A percentile compares a stretch with the other conserved stretches of the same genome.
Evolutionary conservation across 2,888 invertebrate genomes (phyloP).

Genomic region (Cantharis rustica): DNA sequence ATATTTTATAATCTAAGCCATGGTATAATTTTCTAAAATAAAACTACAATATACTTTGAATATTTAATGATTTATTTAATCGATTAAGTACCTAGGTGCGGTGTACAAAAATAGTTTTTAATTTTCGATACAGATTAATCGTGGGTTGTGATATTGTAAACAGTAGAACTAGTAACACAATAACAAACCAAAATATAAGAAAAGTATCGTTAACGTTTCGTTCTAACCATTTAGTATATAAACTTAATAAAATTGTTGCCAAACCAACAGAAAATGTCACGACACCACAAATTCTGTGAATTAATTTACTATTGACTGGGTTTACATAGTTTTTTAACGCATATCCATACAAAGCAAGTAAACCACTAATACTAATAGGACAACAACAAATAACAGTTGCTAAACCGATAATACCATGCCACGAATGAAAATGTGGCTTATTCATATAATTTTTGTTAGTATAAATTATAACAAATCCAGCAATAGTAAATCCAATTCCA

Average conservation of each 20-base stretch:
- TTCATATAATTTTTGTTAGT: constrained; percentile 45
- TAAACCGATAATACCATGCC: constrained; percentile 50
- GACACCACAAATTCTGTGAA: constrained; percentile 35
- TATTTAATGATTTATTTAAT: background rate
- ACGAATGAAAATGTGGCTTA: constrained; percentile 48
- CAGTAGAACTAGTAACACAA: constrained; percentile 15
- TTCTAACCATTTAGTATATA: constrained; percentile 36
- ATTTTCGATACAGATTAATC: constrained; percentile 18
- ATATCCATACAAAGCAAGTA: constrained; percentile 44
- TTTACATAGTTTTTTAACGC: constrained; percentile 38
- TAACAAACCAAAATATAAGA: constrained; percentile 22
- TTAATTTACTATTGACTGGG: constrained; percentile 35
- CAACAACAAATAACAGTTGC: constrained; percentile 42
- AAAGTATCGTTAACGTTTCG: constrained; percentile 4
- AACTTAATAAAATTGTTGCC: constrained; percentile 34
- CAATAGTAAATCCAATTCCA: constrained; percentile 39
- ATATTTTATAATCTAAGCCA: background rate
- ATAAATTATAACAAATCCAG: constrained; percentile 45
- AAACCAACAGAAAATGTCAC: constrained; percentile 32
- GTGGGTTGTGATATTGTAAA: constrained; percentile 14
- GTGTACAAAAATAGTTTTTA: constrained; percentile 7
- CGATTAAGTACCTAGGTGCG: background rate
- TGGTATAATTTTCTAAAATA: background rate
- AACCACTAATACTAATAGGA: constrained; percentile 45
- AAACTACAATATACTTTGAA: background rate